Conservation (phyloP, 2,797 vertebrate species). For the Eremophila alpestris region DNA sequence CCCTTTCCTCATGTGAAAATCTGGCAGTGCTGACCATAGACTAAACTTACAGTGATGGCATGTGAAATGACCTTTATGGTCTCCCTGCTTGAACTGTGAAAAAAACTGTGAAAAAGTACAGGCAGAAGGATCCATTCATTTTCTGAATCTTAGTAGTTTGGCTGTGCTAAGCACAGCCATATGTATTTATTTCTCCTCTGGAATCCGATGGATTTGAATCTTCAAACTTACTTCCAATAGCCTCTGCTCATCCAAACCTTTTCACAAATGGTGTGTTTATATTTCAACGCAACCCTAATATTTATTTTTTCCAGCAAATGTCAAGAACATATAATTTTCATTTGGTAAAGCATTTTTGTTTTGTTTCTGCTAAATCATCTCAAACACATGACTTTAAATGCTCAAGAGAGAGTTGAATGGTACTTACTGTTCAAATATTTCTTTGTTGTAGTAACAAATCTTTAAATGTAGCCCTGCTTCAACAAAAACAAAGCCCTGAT, state of each 20-base stretch:
- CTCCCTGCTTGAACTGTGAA: not conserved
- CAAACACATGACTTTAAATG: constrained; percentile 31
- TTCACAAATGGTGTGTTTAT: constrained; percentile 3
- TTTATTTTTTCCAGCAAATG: constrained; percentile 45
- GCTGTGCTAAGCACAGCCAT: not conserved
- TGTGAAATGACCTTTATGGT: not conserved
- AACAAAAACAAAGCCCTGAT: constrained; percentile 48
- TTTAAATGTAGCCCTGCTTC: not conserved
- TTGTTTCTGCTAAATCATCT: constrained; percentile 51
- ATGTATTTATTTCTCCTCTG: not conserved
- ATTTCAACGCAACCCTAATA: not conserved
- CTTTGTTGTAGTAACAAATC: constrained; percentile 33
- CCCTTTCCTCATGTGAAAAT: not conserved
- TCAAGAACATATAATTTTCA: constrained; percentile 60
- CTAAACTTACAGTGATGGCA: not conserved
- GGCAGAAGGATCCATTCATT: not conserved
- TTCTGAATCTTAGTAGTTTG: not conserved
- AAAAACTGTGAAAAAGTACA: not conserved
- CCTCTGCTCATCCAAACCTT: not conserved
- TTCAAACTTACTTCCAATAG: not conserved
- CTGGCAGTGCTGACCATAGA: not conserved
- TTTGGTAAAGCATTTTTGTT: constrained; percentile 43
- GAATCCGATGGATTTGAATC: not conserved
- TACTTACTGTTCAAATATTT: constrained; percentile 60
- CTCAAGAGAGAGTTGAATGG: constrained; percentile 41